phyloP scores from a whole-genome alignment of 2,113 vertebrate species.

The Lucifuga dentata region DNA sequence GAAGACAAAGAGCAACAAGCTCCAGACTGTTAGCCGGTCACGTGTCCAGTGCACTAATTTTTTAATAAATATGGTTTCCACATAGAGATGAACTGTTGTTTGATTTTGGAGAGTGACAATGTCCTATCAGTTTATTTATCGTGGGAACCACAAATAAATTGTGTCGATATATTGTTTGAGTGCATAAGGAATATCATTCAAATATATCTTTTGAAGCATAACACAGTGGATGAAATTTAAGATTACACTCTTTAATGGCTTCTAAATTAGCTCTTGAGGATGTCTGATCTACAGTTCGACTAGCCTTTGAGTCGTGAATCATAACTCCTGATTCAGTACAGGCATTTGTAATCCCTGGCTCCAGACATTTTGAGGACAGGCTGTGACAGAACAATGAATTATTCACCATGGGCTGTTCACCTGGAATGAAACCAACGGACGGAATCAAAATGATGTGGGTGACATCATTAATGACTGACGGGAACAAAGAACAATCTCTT shows the following conservation, averaged over 20 bases:
- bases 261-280: conserved; percentile 11
- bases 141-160: not conserved
- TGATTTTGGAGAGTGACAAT: not conserved
- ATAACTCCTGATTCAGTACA: conserved; percentile 36
- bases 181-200: not conserved
- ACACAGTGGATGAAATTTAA: conserved; percentile 5
- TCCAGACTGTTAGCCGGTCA: conserved; percentile 52
- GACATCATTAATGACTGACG: conserved; percentile 35
- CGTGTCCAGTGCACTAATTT: conserved; percentile 26
- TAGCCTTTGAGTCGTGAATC: conserved; percentile 33
- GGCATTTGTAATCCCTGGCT: conserved; percentile 46
- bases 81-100: conserved; percentile 4
- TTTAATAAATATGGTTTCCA: conserved; percentile 32
- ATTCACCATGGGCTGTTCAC: conserved; percentile 63
- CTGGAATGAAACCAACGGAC: conserved; percentile 44
- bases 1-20: conserved; percentile 68
- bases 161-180: not conserved
- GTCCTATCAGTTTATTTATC: not conserved
- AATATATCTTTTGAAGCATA: not conserved
- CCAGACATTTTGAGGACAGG: conserved; percentile 55
- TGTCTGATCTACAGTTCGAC: not conserved
- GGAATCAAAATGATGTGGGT: conserved; percentile 46
- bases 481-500: conserved; percentile 23
- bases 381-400: conserved; percentile 54
- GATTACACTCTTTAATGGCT: conserved; percentile 17